Conservation (phyloP, 2,888 invertebrate species). For the Archips xylosteana region DNA sequence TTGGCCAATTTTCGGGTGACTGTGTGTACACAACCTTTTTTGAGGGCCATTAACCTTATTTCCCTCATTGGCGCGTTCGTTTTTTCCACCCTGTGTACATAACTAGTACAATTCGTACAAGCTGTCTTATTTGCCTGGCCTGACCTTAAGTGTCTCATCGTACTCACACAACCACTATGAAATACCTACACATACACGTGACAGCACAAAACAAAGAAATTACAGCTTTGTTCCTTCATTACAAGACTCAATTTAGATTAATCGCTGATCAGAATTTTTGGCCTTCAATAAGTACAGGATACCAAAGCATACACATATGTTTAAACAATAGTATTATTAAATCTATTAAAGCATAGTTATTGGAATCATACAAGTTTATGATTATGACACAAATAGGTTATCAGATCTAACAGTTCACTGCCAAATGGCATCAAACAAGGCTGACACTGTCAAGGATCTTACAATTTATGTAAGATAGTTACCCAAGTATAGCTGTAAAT, state of each 20-base stretch:
- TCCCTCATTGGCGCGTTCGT: too few species aligned
- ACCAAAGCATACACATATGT: neutral
- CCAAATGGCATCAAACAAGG: conserved; percentile 56
- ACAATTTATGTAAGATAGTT: conserved; percentile 26
- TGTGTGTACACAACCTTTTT: too few species aligned
- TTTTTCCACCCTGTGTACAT: neutral
- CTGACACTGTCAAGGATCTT: conserved; percentile 46
- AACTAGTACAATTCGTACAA: neutral
- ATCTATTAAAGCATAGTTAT: neutral
- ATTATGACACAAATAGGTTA: conserved; percentile 30
- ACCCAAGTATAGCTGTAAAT: neutral
- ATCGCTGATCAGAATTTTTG: neutral
- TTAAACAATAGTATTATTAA: neutral
- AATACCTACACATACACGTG: neutral
- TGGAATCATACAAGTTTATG: neutral
- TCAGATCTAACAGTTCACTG: conserved; percentile 57
- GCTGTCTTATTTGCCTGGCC: neutral
- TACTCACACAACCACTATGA: neutral
- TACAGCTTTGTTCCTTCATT: neutral
- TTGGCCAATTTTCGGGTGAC: too few species aligned
- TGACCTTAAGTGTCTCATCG: neutral
- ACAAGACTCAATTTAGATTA: neutral
- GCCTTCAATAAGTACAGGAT: neutral
- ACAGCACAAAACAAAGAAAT: neutral
- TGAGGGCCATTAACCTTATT: too few species aligned